Base-by-base conservation (phyloP, 2,888 invertebrate genomes). In the Andricus quercusramuli region DNA sequence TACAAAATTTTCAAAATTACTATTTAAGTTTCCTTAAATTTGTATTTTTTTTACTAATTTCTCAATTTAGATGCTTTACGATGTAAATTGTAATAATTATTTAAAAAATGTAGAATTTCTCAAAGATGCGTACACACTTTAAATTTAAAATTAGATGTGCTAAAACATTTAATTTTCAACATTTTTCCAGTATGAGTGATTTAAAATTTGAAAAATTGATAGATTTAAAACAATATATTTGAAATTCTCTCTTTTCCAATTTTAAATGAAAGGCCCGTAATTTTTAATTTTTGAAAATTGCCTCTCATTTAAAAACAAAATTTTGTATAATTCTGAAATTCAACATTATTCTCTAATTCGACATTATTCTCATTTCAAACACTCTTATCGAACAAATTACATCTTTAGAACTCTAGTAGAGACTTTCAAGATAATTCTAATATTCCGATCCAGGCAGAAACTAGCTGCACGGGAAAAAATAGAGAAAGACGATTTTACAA, bases 381-480 rank as follows among this genome's bases (percentile, higher is more conserved):
- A 62, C 25, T 29, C 29, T 62, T 25, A 17, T 25, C 1, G 25
- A 25, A 25, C 5, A 62, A 62, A 62, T 62, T 1, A 25, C 25
- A 29, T 51, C 17, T 74, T 74, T 32, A 74, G 70, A 74, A 74
- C 70, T 74, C 70, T 74, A 74, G 70, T 74, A 32, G 22, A 70
- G 2, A 74, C 51, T 74, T 74, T 74, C 32, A 20, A 74, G 47
- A 47, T 70, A 29, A 51, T 20, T 51, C 29, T 74, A 74, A 74
- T 51, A 74, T 56, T 74, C 51, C 20, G 74, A 74, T 74, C 56
- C 56, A 74, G 74, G 74, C 56, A 74, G 56, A 74, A 74, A 20
- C 29, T 32, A 56, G 20, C 74, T 47, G 51, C 74, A 74, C 74
- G 70, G 51, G 74, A 56, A 32, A 74, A 56, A 74, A 74, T 32